Conservation (phyloP, 2,888 invertebrate genomes). For the Brachynemurus nebulosus region DNA sequence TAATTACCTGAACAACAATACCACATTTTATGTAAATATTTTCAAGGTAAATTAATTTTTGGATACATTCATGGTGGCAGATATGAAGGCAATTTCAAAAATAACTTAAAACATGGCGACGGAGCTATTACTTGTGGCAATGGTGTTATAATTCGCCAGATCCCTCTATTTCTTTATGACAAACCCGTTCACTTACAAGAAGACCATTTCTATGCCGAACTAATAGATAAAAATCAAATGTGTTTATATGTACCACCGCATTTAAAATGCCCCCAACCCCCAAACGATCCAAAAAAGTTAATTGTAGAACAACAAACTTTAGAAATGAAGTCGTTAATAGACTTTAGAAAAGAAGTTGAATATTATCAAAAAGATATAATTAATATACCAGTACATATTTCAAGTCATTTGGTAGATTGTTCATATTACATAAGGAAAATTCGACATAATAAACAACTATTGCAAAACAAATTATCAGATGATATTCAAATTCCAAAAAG, state of each 20-base stretch:
- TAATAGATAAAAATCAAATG: conserved; percentile 28
- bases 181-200: conserved; percentile 29
- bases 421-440: conserved; percentile 33
- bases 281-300: no score
- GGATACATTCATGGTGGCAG: conserved; percentile 39
- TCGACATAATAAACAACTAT: conserved; percentile 24
- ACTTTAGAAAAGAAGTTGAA: conserved; percentile 15
- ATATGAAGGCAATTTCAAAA: conserved; percentile 39
- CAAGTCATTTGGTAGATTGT: conserved; percentile 28
- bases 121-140: conserved; percentile 41
- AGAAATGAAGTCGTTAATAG: no score
- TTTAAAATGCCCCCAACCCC: no score
- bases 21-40: neutral
- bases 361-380: neutral
- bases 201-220: conserved; percentile 19
- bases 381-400: neutral
- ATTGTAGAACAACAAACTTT: no score
- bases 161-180: conserved; percentile 38
- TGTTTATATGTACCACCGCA: no score
- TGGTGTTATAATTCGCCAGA: conserved; percentile 35
- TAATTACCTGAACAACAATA: no score
- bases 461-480: conserved; percentile 34
- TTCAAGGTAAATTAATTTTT: conserved; percentile 30
- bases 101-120: conserved; percentile 41
- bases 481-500: conserved; percentile 32